Evolutionary conservation across 2,888 invertebrate genomes (phyloP).

Genomic region (Hypomecis punctinalis): DNA sequence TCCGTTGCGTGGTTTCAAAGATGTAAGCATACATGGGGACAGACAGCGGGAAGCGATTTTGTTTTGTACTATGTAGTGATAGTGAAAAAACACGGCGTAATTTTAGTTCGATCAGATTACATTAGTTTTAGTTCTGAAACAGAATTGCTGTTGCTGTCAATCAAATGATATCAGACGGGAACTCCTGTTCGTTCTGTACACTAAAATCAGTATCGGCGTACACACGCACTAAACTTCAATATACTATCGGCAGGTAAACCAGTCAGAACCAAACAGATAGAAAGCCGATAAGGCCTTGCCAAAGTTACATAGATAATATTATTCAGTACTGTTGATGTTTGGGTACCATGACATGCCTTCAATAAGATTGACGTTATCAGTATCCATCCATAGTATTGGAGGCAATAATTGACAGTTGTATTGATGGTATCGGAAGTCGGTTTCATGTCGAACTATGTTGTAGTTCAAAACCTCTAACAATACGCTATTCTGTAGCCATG

Average conservation of each 20-base stretch:
- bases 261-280: neutral
- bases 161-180: too few relatives aligned
- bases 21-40: too few relatives aligned
- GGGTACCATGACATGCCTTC: conserved; percentile 1
- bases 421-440: neutral
- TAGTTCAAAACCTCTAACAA: conserved; percentile 20
- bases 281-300: conserved; percentile 8
- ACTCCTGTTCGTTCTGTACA: too few relatives aligned
- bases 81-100: too few relatives aligned
- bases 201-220: too few relatives aligned
- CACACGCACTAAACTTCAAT: neutral
- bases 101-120: too few relatives aligned
- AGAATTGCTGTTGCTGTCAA: too few relatives aligned
- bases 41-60: too few relatives aligned
- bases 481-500: conserved; percentile 13
- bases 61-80: too few relatives aligned
- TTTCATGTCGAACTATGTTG: conserved; percentile 13
- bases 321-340: conserved; percentile 6
- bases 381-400: neutral
- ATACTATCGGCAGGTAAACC: neutral
- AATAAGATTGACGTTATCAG: conserved; percentile 14
- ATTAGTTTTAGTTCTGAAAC: too few relatives aligned
- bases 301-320: conserved; percentile 2
- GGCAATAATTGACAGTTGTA: conserved; percentile 8
- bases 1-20: too few relatives aligned